Conservation (phyloP, 2,888 invertebrate genomes). For the Drosophila atripex region DNA sequence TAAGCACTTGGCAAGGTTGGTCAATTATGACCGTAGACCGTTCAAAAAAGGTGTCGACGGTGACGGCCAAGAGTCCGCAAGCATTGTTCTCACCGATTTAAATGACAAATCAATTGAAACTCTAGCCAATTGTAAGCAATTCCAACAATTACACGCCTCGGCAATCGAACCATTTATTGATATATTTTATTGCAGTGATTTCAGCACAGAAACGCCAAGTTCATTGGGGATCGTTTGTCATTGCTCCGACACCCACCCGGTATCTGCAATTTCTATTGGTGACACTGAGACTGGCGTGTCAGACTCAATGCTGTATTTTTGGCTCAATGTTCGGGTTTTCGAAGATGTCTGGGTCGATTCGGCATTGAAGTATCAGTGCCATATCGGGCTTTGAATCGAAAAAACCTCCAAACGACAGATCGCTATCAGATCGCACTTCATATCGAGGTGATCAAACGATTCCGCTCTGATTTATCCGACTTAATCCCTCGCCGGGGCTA, state of each 20-base stretch:
- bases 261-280: slow-evolving; percentile 68
- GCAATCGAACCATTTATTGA: slow-evolving; percentile 33
- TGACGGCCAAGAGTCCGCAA: slow-evolving; percentile 36
- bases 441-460: slow-evolving; percentile 5
- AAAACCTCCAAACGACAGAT: slow-evolving; percentile 36
- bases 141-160: slow-evolving; percentile 53
- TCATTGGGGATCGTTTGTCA: slow-evolving; percentile 58
- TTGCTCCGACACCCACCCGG: slow-evolving; percentile 72
- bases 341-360: slow-evolving; percentile 61
- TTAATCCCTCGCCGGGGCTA: not conserved
- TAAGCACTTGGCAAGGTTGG: slow-evolving; percentile 62
- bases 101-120: slow-evolving; percentile 46
- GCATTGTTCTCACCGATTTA: slow-evolving; percentile 30
- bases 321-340: slow-evolving; percentile 37
- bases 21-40: slow-evolving; percentile 39
- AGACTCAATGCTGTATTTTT: no score
- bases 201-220: slow-evolving; percentile 49
- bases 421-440: slow-evolving; percentile 21
- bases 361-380: slow-evolving; percentile 48
- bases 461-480: slow-evolving; percentile 10
- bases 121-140: slow-evolving; percentile 44
- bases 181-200: slow-evolving; percentile 44
- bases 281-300: slow-evolving; percentile 70
- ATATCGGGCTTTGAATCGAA: slow-evolving; percentile 13
- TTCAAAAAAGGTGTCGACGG: slow-evolving; percentile 41